Base-by-base conservation (phyloP, 2,113 vertebrate species). In the Tetraodon nigroviridis region DNA sequence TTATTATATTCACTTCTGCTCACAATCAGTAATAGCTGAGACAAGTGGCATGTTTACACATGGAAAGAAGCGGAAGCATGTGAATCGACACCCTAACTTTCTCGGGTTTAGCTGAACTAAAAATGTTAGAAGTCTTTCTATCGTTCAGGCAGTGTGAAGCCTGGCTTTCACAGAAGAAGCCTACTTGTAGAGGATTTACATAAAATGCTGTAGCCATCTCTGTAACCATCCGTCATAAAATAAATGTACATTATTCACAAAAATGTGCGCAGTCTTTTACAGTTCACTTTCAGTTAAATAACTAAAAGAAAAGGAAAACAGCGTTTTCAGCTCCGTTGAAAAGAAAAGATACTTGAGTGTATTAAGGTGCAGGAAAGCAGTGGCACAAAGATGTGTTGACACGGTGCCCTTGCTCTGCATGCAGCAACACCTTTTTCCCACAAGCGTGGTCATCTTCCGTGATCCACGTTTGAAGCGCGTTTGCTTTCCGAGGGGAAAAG, bases 201-300 rank as follows among this genome's bases (percentile, higher is more conserved):
- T 58, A 58, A 61, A 84, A 65, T 27, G 29, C 61, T 46, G 8
- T 8, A 44, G 5, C 12, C 16, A 44, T 44, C n/a, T 83, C 73
- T 77, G 76, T n/a, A 7, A 81, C 54, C 45, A 54, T 6, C 67
- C 64, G 37, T 85, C 73, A 81, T 77, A 80, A 49, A 67, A 64
- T 84, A 88, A 90, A 95, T 96, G 92, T 97, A 97, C 95, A 98
- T 89, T 97, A 95, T 98, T 95, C 93, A 98, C 94, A 97, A 88
- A 91, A 87, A 89, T 88, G 92, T 90, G 92, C 87, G 91, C 93
- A 91, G 90, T 90, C 84, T 81, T 87, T 83, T 58, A 85, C 79
- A 81, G 79, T 79, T 78, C 67, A 80, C 78, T 84, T 82, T 77
- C 85, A 91, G 90, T 96, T 95, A 95, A 98, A 97, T 95, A 94